Conservation (phyloP, 2,113 vertebrate species). For the Tyrannus savana region DNA sequence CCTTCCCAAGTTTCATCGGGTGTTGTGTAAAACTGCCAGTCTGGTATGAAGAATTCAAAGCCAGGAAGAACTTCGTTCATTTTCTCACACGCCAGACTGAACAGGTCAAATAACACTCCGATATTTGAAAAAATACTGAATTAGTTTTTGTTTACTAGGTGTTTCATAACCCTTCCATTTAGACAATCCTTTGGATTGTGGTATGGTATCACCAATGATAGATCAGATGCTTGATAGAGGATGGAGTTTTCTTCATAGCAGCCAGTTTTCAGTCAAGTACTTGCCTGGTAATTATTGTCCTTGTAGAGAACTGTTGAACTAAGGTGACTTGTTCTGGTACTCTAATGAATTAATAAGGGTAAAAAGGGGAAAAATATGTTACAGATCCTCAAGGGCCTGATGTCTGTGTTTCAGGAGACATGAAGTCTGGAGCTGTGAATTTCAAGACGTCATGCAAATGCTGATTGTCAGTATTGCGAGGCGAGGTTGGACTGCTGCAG, state of each 20-base stretch:
- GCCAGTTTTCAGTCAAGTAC: not conserved
- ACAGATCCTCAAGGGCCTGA: not conserved
- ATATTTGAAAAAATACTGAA: not conserved
- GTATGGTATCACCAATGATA: not conserved
- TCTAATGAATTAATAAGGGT: not conserved
- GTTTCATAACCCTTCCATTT: not conserved
- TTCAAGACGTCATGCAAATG: not conserved
- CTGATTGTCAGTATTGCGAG: not conserved
- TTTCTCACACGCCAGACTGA: not conserved
- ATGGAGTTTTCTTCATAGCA: not conserved
- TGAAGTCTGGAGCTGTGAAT: not conserved
- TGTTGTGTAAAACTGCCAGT: accelerated
- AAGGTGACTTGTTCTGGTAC: not conserved
- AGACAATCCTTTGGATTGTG: not conserved
- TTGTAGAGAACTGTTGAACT: not conserved
- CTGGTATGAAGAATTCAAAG: not conserved
- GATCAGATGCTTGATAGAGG: not conserved
- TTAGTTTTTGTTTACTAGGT: not conserved
- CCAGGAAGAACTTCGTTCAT: not conserved
- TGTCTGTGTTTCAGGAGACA: not conserved
- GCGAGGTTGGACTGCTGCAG: not conserved
- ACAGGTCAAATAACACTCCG: not conserved
- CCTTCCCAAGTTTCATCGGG: not conserved
- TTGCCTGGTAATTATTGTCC: not conserved
- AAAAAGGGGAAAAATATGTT: not conserved